A percentile compares a stretch with the other conserved stretches of the same genome.
Evolutionary conservation across 2,888 invertebrate species (phyloP).

Genomic region (Arctia plantaginis): DNA sequence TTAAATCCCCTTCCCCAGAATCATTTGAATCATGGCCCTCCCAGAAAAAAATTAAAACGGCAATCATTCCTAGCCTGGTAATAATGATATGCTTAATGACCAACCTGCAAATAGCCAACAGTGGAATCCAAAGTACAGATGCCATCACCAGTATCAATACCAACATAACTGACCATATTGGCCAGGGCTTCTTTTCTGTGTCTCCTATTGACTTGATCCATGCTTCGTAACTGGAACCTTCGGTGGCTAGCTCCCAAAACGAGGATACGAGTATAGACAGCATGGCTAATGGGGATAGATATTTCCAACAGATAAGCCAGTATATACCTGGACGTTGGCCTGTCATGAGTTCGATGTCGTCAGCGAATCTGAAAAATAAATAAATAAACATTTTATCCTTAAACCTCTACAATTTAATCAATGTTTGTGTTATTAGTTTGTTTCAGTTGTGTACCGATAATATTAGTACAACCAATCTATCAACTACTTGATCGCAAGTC

Average conservation of each 20-base stretch:
- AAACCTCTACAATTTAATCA: neutral
- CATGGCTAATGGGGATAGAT: slow-evolving; percentile 96
- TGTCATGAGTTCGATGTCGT: slow-evolving; percentile 98
- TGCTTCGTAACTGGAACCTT: slow-evolving; percentile 94
- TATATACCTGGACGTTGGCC: slow-evolving; percentile 95
- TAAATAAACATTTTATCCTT: neutral
- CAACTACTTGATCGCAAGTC: neutral
- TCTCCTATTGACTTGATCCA: slow-evolving; percentile 92
- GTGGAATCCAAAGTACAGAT: slow-evolving; percentile 96
- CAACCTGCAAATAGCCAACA: slow-evolving; percentile 91
- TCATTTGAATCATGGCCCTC: too few relatives aligned
- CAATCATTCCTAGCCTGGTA: neutral
- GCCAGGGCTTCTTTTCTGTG: slow-evolving; percentile 94
- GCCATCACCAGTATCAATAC: slow-evolving; percentile 91
- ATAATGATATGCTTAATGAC: slow-evolving; percentile 10
- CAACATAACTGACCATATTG: slow-evolving; percentile 92
- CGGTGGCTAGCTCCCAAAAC: slow-evolving; percentile 91
- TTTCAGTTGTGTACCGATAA: neutral
- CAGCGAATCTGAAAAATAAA: slow-evolving; percentile 90
- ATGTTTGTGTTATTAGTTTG: neutral
- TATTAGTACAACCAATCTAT: neutral
- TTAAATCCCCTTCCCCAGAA: too few relatives aligned
- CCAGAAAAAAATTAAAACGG: too few relatives aligned
- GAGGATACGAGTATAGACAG: slow-evolving; percentile 94
- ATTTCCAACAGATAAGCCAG: slow-evolving; percentile 98